A percentile compares a stretch with the other conserved stretches of the same genome.
Conservation (phyloP, 2,888 invertebrate species). For the Cosmopolites sordidus region DNA sequence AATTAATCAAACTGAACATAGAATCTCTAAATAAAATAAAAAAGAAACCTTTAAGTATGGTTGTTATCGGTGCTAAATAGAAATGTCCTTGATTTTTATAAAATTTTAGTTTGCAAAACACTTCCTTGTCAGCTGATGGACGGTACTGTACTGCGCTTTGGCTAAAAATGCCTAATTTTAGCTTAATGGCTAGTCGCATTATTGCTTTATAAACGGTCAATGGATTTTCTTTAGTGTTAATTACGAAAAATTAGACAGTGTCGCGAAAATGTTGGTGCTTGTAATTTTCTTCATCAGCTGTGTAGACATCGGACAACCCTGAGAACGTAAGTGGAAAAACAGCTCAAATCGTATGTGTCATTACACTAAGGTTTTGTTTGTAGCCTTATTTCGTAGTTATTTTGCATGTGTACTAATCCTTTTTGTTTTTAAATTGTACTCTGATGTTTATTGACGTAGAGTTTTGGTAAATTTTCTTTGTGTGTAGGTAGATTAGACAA, state of each 20-base stretch:
- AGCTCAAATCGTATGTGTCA: constrained; percentile 37
- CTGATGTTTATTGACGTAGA: constrained; percentile 5
- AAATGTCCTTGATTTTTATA: constrained; percentile 36
- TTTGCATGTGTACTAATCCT: constrained; percentile 3
- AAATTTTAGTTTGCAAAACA: constrained; percentile 36
- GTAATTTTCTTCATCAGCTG: constrained; percentile 44
- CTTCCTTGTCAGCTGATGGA: constrained; percentile 44
- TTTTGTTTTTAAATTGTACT: constrained; percentile 6
- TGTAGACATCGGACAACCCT: constrained; percentile 44
- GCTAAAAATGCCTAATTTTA: constrained; percentile 38
- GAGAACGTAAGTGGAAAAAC: constrained; percentile 19
- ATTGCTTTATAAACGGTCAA: constrained; percentile 22
- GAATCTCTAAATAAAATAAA: too few species aligned
- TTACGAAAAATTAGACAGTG: constrained; percentile 3
- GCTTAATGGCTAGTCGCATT: constrained; percentile 18
- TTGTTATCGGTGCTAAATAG: constrained; percentile 3
- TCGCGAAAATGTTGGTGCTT: constrained; percentile 24
- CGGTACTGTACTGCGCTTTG: constrained; percentile 37
- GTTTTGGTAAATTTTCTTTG: constrained; percentile 15
- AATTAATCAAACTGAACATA: too few species aligned
- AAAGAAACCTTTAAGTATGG: not conserved
- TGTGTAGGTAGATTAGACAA: constrained; percentile 4
- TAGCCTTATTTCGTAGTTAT: constrained; percentile 17
- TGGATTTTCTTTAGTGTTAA: constrained; percentile 4
- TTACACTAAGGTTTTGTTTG: constrained; percentile 26